These are phyloP conservation scores for Cataglyphis cursor DNA, from an alignment of 2,888 invertebrate species.

Conservation along the genomic window DNA sequence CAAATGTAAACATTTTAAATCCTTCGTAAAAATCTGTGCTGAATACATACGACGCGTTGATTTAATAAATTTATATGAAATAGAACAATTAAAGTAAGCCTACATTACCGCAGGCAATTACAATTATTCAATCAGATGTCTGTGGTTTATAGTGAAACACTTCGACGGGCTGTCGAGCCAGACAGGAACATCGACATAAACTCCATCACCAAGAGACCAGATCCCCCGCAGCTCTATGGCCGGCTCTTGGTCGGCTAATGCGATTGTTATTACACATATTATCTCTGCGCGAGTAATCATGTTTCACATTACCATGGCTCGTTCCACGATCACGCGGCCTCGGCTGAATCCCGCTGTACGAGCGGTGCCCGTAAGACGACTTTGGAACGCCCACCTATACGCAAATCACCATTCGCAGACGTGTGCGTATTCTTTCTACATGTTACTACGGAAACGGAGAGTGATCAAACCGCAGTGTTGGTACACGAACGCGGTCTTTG, in stretches of 20 bases:
- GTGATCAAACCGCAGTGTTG: slow-evolving; percentile 73
- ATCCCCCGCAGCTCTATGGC: slow-evolving; percentile 75
- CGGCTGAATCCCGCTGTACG: slow-evolving; percentile 58
- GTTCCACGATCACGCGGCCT: slow-evolving; percentile 69
- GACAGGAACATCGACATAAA: slow-evolving; percentile 50
- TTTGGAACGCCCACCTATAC: slow-evolving; percentile 76
- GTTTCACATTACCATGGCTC: slow-evolving; percentile 83
- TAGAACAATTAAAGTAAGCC: background rate
- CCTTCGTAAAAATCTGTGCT: background rate
- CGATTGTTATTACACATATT: slow-evolving; percentile 85
- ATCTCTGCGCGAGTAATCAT: slow-evolving; percentile 84
- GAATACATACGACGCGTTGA: background rate
- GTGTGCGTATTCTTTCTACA: slow-evolving; percentile 73
- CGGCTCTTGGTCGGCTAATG: slow-evolving; percentile 80
- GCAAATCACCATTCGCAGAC: slow-evolving; percentile 79
- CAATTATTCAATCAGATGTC: slow-evolving; percentile 41
- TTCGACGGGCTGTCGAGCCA: slow-evolving; percentile 45
- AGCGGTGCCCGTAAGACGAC: slow-evolving; percentile 57
- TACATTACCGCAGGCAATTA: slow-evolving; percentile 14
- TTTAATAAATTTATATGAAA: background rate
- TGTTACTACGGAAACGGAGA: slow-evolving; percentile 78
- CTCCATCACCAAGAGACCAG: slow-evolving; percentile 76
- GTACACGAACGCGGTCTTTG: slow-evolving; percentile 63
- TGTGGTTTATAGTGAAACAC: slow-evolving; percentile 37
- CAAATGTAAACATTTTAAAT: background rate